These are phyloP conservation scores for Crocuta crocuta DNA, from an alignment of 2,113 vertebrate species.

Conservation along the genomic window DNA sequence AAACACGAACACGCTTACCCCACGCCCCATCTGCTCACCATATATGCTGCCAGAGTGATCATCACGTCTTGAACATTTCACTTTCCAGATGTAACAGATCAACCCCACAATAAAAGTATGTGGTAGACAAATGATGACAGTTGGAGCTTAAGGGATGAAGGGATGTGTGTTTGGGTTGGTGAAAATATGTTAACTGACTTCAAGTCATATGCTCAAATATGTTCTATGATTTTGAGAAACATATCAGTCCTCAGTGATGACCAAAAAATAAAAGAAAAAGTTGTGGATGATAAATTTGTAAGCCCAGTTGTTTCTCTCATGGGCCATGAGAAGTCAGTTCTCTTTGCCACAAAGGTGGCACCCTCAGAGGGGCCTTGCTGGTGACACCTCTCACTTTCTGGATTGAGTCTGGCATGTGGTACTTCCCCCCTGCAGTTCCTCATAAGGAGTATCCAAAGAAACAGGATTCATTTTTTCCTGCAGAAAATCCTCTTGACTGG, in stretches of 20 bases:
- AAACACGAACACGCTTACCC: neutral
- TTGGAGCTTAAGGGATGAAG: neutral
- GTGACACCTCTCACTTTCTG: neutral
- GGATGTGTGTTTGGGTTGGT: neutral
- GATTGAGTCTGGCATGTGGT: neutral
- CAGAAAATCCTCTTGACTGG: neutral
- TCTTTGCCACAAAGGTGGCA: neutral
- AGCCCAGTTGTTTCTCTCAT: neutral
- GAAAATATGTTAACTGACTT: constrained; percentile 49
- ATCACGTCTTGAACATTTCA: neutral
- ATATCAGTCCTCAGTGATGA: neutral
- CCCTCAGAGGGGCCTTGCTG: neutral
- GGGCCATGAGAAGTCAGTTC: neutral
- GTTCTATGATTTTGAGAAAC: neutral
- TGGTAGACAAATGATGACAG: neutral
- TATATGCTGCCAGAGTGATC: neutral
- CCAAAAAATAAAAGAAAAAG: neutral
- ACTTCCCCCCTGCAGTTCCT: neutral
- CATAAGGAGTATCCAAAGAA: neutral
- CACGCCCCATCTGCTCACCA: constrained; percentile 49
- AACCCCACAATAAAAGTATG: constrained; percentile 19
- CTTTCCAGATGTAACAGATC: constrained; percentile 24
- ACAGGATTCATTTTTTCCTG: neutral
- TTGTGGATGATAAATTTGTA: constrained; percentile 43
- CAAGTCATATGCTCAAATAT: neutral